A percentile compares a stretch with the other conserved stretches of the same genome.
phyloP scores from a whole-genome alignment of 1,140 invertebrate species.

The Laodelphax striatellus region DNA sequence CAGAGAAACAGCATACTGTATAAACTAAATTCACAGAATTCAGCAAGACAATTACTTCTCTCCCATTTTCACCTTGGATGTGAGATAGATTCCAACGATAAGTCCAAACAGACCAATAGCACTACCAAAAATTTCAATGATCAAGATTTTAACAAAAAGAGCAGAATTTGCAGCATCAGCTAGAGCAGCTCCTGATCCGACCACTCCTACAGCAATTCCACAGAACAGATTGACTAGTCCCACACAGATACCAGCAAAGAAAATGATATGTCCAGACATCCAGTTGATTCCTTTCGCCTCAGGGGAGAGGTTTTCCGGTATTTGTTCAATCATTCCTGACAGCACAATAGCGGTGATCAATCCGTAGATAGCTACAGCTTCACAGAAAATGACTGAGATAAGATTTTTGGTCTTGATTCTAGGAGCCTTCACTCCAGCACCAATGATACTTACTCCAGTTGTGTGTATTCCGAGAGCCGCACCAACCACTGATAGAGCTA shows the following conservation, averaged over 20 bases:
- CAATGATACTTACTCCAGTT: slow-evolving; percentile 91
- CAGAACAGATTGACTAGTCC: slow-evolving; percentile 91
- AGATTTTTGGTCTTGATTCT: slow-evolving; percentile 99
- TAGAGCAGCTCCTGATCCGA: slow-evolving; percentile 89
- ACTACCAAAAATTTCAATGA: slow-evolving; percentile 96
- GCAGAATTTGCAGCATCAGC: slow-evolving; percentile 90
- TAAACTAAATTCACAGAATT: neutral
- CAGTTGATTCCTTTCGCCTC: slow-evolving; percentile 43
- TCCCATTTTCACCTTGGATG: slow-evolving; percentile 51
- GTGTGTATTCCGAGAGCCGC: slow-evolving; percentile 95
- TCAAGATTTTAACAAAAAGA: slow-evolving; percentile 94
- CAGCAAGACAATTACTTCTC: slow-evolving; percentile 25
- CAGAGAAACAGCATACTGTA: too few relatives aligned
- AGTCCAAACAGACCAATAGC: slow-evolving; percentile 96
- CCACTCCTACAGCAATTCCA: slow-evolving; percentile 90
- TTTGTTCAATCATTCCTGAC: slow-evolving; percentile 60
- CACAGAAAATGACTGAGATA: slow-evolving; percentile 98
- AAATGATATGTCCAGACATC: slow-evolving; percentile 83
- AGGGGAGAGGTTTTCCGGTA: slow-evolving; percentile 29
- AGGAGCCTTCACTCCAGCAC: slow-evolving; percentile 95
- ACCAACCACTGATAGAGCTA: slow-evolving; percentile 91
- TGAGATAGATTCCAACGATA: slow-evolving; percentile 95
- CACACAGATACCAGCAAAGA: slow-evolving; percentile 88
- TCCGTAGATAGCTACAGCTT: slow-evolving; percentile 98
- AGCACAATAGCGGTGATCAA: slow-evolving; percentile 95